Evolutionary conservation across 2,797 vertebrate genomes (phyloP).

Genomic region (Sarcophilus harrisii): DNA sequence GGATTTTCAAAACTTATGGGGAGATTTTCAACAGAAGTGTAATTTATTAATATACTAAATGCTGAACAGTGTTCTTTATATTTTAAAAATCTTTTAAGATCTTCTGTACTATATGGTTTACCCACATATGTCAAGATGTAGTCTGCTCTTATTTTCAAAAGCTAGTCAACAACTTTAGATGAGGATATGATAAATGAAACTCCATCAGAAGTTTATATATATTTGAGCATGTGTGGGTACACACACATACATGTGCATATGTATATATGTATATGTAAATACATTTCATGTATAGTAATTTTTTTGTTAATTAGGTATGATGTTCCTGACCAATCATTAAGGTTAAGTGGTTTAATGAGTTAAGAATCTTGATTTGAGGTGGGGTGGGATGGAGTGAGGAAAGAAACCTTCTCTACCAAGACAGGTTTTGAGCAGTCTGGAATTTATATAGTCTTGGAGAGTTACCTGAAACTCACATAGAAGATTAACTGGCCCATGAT

Average conservation of each 20-base stretch:
- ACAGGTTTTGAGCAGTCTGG: background rate
- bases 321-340: background rate
- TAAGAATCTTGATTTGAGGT: background rate
- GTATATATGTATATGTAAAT: background rate
- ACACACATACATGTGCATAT: too few relatives aligned
- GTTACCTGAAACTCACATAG: background rate
- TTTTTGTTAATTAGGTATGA: background rate
- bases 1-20: constrained; percentile 74
- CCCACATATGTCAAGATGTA: constrained; percentile 65
- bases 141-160: constrained; percentile 75
- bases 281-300: background rate
- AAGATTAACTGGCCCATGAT: background rate
- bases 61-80: constrained; percentile 70
- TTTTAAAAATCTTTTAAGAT: constrained; percentile 75
- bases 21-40: constrained; percentile 70
- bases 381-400: background rate
- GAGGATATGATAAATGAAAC: constrained; percentile 84
- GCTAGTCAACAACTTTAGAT: constrained; percentile 57
- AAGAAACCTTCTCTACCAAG: background rate
- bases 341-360: background rate
- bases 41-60: constrained; percentile 74
- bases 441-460: background rate
- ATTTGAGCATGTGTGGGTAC: too few relatives aligned
- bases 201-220: constrained; percentile 57
- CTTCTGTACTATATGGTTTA: constrained; percentile 75